These are phyloP conservation scores for Macrobrachium rosenbergii DNA, from an alignment of 1,140 invertebrate species.

Conservation along the genomic window DNA sequence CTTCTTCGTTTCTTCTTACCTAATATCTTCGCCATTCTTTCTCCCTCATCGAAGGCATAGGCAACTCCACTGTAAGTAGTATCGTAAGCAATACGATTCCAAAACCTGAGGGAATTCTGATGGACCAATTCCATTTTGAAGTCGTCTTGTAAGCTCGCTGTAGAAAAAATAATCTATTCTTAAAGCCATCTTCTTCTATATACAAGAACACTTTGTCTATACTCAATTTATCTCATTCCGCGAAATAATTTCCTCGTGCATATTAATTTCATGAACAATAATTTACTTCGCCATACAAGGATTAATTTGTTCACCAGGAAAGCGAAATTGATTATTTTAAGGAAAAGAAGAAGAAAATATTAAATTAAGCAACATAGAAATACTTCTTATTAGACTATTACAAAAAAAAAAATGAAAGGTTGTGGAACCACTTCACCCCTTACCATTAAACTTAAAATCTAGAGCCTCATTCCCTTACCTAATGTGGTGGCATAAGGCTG, in stretches of 20 bases:
- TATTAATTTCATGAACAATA: too few relatives aligned
- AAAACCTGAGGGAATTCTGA: constrained; percentile 36
- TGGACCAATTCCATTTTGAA: constrained; percentile 22
- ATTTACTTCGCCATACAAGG: too few relatives aligned
- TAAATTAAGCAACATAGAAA: too few relatives aligned
- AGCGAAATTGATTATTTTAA: too few relatives aligned
- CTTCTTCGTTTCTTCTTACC: background rate
- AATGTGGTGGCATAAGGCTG: constrained; percentile 39
- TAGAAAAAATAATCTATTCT: background rate
- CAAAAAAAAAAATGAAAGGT: too few relatives aligned
- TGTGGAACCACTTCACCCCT: background rate
- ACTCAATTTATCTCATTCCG: too few relatives aligned
- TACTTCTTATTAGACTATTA: too few relatives aligned
- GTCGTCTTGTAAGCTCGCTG: constrained; percentile 25
- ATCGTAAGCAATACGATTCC: constrained; percentile 35
- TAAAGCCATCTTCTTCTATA: background rate
- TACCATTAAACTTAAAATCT: background rate
- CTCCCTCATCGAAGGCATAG: constrained; percentile 20
- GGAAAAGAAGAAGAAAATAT: too few relatives aligned
- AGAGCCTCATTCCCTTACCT: background rate
- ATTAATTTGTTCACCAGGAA: too few relatives aligned
- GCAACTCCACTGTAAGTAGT: constrained; percentile 26
- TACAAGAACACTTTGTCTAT: too few relatives aligned
- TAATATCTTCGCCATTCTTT: constrained; percentile 19
- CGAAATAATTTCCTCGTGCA: too few relatives aligned